Base-by-base conservation (phyloP, 2,113 vertebrate species). In the Lota lota region DNA sequence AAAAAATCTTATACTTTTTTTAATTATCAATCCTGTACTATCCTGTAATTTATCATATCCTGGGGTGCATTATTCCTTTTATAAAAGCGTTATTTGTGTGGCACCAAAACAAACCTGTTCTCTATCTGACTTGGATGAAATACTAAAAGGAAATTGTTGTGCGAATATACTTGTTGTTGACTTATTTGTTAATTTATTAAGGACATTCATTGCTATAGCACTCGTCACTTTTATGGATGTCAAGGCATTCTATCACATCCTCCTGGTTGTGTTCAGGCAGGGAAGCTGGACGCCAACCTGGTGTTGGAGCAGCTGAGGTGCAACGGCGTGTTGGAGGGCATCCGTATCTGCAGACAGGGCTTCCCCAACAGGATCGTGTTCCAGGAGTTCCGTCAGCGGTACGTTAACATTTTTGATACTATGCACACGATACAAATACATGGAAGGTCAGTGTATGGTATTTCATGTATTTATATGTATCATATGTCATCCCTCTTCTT, bases 331-430 rank as follows among this genome's bases (percentile, higher is more conserved):
- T n/a, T 99, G 81, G 97, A 99, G 78, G 97, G 97, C 3, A 99
- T 99, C 86, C 93, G 97, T 1, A 99, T 99, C 91, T 99, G 97
- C 77, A 90, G 97, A 1, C 97, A 98, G 88, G 97, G 97, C 74
- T 99, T 99, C 80, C 97, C 97, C 61, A 99, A 99, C 90, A 90
- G 97, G 74, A 98, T 99, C 0, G 92, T 99, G 69, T 99, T 99
- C 92, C 97, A 99, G 88, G 97, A 99, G 87, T 99, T 98, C 84
- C 94, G 97, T 56, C 97, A 99, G 73, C 89, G 97, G 97, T 98
- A 83, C 73, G 91, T 58, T 1, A 22, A 10, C 1, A 68, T 62
- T 17, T 10, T 1, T 62, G 1, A 18, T 8, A 1, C 11, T 19
- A 47, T 10, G 28, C 65, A 16, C 24, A 1, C 11, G 16, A 2